phyloP scores from a whole-genome alignment of 2,113 vertebrate genomes.

The Tetrax tetrax region DNA sequence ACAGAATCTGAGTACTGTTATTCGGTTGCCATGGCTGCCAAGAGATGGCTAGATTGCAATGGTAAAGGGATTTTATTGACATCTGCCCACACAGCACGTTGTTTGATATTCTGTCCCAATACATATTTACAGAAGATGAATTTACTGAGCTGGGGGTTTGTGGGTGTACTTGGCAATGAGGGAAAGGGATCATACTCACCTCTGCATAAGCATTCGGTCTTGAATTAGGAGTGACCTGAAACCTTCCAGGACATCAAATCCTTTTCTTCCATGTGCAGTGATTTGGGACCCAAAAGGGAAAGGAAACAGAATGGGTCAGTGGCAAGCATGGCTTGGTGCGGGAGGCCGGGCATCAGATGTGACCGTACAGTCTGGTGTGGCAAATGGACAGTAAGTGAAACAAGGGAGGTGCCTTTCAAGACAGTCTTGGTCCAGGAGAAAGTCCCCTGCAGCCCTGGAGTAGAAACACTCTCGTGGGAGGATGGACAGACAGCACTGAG shows the following conservation, averaged over 20 bases:
- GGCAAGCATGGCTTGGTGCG: fast-evolving
- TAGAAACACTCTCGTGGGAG: neutral
- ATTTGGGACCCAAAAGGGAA: neutral
- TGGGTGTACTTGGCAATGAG: neutral
- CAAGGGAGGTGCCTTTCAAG: neutral
- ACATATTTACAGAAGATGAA: neutral
- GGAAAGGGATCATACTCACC: neutral
- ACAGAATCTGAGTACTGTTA: neutral
- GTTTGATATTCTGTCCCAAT: neutral
- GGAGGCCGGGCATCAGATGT: neutral
- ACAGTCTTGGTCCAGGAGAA: neutral
- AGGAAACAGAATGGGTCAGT: fast-evolving
- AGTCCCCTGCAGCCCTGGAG: neutral
- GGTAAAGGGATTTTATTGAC: conserved; percentile 24
- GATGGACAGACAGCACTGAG: fast-evolving
- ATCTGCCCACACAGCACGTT: neutral
- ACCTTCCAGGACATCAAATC: neutral
- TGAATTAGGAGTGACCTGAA: neutral
- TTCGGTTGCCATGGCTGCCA: conserved; percentile 17
- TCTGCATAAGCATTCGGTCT: neutral
- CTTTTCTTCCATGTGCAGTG: neutral
- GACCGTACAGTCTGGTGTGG: neutral
- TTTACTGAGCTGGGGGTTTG: neutral
- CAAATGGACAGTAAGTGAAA: neutral
- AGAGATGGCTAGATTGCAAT: neutral